These are phyloP conservation scores for Drosophila greeni DNA, from an alignment of 2,888 invertebrate species.

Conservation along the genomic window DNA sequence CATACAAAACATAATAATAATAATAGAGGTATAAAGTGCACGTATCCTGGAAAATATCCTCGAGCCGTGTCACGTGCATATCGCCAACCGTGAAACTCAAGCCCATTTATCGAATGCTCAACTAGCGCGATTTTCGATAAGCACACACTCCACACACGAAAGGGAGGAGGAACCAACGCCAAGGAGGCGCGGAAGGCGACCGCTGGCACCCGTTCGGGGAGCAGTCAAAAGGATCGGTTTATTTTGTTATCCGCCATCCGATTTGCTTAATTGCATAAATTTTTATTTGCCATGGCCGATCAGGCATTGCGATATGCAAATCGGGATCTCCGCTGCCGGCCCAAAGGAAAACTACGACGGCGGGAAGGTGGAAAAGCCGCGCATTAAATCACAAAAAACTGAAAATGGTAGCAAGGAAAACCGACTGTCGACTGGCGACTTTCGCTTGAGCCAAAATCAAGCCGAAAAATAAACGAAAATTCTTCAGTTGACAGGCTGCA, in stretches of 20 bases:
- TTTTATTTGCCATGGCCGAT: slow-evolving; percentile 71
- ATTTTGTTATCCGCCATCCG: slow-evolving; percentile 53
- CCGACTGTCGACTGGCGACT: slow-evolving; percentile 25
- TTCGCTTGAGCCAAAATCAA: slow-evolving; percentile 39
- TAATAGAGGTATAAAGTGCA: neutral
- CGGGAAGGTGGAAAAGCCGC: slow-evolving; percentile 52
- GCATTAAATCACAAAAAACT: slow-evolving; percentile 68
- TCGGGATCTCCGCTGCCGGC: slow-evolving; percentile 32
- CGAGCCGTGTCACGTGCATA: slow-evolving; percentile 15
- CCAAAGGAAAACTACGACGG: slow-evolving; percentile 21
- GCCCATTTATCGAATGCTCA: slow-evolving; percentile 37
- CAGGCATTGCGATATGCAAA: slow-evolving; percentile 70
- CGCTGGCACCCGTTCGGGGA: slow-evolving; percentile 25
- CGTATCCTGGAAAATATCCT: neutral
- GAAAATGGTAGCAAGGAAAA: slow-evolving; percentile 64
- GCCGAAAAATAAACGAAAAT: slow-evolving; percentile 33
- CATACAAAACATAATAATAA: neutral
- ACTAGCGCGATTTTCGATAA: slow-evolving; percentile 32
- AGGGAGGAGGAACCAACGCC: slow-evolving; percentile 9
- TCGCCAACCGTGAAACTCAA: slow-evolving; percentile 2
- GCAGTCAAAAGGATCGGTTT: slow-evolving; percentile 26
- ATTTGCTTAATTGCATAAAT: slow-evolving; percentile 74
- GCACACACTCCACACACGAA: slow-evolving; percentile 26
- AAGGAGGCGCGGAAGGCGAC: slow-evolving; percentile 6
- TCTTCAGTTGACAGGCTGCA: slow-evolving; percentile 27